Conservation (phyloP, 1,140 invertebrate genomes). For the Maconellicoccus hirsutus region DNA sequence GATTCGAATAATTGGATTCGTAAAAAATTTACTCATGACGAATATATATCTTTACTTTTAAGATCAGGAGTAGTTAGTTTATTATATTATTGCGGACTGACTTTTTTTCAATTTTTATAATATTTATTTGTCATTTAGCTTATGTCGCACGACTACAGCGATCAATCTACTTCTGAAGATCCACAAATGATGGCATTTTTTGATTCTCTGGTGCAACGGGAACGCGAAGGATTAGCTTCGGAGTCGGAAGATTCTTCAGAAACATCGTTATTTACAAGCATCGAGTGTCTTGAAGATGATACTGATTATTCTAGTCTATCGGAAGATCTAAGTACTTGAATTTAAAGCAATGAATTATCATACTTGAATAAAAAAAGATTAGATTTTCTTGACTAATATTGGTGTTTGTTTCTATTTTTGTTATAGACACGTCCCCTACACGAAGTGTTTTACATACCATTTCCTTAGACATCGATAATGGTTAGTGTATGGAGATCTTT, state of each 20-base stretch:
- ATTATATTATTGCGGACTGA: too few species aligned
- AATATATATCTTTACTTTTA: slow-evolving; percentile 71
- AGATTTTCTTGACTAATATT: too few species aligned
- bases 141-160: slow-evolving; percentile 66
- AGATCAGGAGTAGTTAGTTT: slow-evolving; percentile 48
- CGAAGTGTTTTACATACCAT: too few species aligned
- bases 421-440: too few species aligned
- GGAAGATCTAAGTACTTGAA: neutral
- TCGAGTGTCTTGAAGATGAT: neutral
- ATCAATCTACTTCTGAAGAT: slow-evolving; percentile 77
- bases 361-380: too few species aligned
- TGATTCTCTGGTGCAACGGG: slow-evolving; percentile 65
- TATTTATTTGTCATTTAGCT: slow-evolving; percentile 41
- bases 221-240: slow-evolving; percentile 28
- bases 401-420: too few species aligned
- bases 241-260: slow-evolving; percentile 3
- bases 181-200: slow-evolving; percentile 94
- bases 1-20: slow-evolving; percentile 38
- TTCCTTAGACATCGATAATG: too few species aligned
- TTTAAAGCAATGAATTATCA: too few species aligned
- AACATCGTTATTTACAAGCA: neutral
- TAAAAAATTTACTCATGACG: slow-evolving; percentile 70
- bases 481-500: too few species aligned
- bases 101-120: neutral
- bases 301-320: neutral